Percentiles rank a stretch among this genome's conserved stretches.
These are phyloP conservation scores for Megaceryle alcyon DNA, from an alignment of 2,797 vertebrate genomes.

Conservation along the genomic window DNA sequence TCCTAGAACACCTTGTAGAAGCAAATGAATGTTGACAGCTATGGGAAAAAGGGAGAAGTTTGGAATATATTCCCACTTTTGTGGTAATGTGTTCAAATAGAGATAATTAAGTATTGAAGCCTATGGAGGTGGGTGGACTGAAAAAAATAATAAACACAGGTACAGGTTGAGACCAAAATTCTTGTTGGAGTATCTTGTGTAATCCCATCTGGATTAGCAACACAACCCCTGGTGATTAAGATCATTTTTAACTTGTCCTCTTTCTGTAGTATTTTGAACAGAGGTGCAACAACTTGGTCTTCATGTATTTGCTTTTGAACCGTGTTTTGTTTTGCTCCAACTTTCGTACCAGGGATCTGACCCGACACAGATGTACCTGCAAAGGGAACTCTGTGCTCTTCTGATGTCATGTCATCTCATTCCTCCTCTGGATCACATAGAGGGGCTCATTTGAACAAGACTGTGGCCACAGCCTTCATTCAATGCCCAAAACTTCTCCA, in stretches of 20 bases:
- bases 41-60: neutral
- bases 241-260: neutral
- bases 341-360: neutral
- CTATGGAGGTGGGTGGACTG: neutral
- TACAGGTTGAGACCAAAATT: neutral
- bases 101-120: neutral
- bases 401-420: neutral
- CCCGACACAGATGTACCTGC: neutral
- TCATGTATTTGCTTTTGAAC: neutral
- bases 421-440: neutral
- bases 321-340: neutral
- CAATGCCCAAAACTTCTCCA: neutral
- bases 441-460: neutral
- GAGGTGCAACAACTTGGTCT: neutral
- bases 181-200: neutral
- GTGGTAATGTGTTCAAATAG: neutral
- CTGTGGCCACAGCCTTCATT: neutral
- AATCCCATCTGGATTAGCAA: neutral
- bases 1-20: neutral
- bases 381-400: neutral
- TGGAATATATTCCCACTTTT: neutral
- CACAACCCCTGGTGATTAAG: neutral
- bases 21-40: neutral
- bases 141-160: neutral
- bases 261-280: neutral